Conservation (phyloP, 2,113 vertebrate genomes). For the Elanoides forficatus region DNA sequence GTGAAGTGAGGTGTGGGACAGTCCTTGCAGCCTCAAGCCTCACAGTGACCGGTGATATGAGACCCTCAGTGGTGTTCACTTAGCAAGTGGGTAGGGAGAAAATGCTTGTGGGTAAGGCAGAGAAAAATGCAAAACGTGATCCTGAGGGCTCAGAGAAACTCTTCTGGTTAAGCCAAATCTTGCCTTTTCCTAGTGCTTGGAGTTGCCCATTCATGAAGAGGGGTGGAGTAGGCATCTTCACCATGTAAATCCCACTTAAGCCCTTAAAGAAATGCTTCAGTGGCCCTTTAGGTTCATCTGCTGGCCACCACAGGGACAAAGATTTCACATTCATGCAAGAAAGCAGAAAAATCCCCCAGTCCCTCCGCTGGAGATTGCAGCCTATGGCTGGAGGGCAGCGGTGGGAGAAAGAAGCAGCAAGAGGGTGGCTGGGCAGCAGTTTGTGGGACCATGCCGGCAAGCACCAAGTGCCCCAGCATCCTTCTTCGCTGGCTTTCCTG, state of each 20-base stretch:
- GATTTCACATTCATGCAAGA: background rate
- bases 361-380: fast-evolving
- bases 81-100: background rate
- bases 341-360: background rate
- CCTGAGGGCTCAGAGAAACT: background rate
- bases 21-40: background rate
- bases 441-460: background rate
- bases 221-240: background rate
- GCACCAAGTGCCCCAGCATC: background rate
- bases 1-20: background rate
- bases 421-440: fast-evolving
- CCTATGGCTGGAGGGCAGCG: background rate
- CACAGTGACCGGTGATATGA: background rate
- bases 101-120: background rate
- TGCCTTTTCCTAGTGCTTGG: background rate
- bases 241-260: background rate
- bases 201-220: background rate
- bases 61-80: background rate
- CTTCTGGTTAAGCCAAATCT: background rate
- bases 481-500: background rate
- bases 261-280: background rate
- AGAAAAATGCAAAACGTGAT: background rate
- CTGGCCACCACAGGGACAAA: background rate
- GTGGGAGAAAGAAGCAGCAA: background rate
- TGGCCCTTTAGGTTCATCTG: background rate